Conservation (phyloP, 1,140 invertebrate genomes). For the Cheumatopsyche charites region DNA sequence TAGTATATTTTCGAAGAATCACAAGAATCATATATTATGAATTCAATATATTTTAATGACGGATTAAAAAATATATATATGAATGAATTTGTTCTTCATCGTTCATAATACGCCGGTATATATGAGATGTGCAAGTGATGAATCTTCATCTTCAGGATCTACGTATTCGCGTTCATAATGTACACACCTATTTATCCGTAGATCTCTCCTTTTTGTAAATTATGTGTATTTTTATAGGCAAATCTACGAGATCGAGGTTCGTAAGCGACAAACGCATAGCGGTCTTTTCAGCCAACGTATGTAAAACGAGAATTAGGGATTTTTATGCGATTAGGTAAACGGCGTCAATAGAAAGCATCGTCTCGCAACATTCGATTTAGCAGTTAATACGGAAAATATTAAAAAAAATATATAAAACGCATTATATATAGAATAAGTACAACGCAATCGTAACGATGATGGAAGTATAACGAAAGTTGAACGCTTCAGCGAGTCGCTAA, state of each 20-base stretch:
- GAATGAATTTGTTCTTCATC: constrained; percentile 26
- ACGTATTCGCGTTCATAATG: neutral
- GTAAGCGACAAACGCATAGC: constrained; percentile 28
- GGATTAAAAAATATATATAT: constrained; percentile 14
- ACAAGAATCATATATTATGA: constrained; percentile 31
- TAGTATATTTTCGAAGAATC: constrained; percentile 43
- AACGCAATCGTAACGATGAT: constrained; percentile 28
- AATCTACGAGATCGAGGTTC: constrained; percentile 28
- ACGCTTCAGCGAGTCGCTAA: constrained; percentile 40
- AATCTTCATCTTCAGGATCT: constrained; percentile 7
- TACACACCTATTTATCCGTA: constrained; percentile 10
- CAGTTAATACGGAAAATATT: constrained; percentile 34
- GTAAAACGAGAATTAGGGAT: constrained; percentile 30
- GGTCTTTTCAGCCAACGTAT: constrained; percentile 24
- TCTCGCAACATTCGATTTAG: constrained; percentile 38
- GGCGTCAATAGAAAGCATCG: constrained; percentile 28
- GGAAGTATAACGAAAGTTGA: constrained; percentile 37
- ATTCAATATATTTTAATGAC: constrained; percentile 35
- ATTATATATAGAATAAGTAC: constrained; percentile 31
- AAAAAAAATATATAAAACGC: too few species aligned
- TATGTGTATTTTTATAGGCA: constrained; percentile 36
- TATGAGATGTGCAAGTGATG: constrained; percentile 4
- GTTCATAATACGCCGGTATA: constrained; percentile 4
- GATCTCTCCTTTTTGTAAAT: constrained; percentile 26
- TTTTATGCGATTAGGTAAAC: constrained; percentile 30